phyloP scores from a whole-genome alignment of 1,140 invertebrate genomes.

The Papilio glaucus region DNA sequence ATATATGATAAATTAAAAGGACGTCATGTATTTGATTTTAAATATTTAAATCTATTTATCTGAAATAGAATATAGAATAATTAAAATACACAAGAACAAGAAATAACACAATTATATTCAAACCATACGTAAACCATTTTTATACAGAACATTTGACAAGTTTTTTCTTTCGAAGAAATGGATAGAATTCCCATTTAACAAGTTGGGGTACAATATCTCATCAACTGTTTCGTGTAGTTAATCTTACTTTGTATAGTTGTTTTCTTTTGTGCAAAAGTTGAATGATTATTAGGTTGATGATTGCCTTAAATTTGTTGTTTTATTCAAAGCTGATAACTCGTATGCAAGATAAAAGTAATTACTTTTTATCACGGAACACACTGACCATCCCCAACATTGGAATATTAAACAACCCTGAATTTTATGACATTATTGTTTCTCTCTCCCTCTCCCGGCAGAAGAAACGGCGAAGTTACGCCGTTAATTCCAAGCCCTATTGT shows the following conservation, averaged over 20 bases:
- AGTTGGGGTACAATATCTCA: too few species aligned
- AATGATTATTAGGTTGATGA: not conserved
- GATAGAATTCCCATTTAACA: too few species aligned
- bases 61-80: too few species aligned
- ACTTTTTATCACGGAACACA: not conserved
- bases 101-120: too few species aligned
- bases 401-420: not conserved
- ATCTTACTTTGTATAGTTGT: not conserved
- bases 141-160: too few species aligned
- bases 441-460: too few species aligned
- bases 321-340: not conserved
- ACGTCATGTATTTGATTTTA: not conserved
- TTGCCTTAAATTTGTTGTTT: not conserved
- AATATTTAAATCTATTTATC: not conserved
- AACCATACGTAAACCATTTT: too few species aligned
- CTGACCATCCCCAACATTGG: conserved; percentile 6
- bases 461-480: too few species aligned
- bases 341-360: not conserved
- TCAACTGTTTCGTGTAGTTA: too few species aligned
- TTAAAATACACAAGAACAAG: too few species aligned
- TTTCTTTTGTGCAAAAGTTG: not conserved
- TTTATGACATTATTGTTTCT: not conserved
- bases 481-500: too few species aligned
- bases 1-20: conserved; percentile 2
- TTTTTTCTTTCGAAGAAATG: too few species aligned